These are phyloP conservation scores for Micromesistius poutassou DNA, from an alignment of 2,797 vertebrate species.

Conservation along the genomic window DNA sequence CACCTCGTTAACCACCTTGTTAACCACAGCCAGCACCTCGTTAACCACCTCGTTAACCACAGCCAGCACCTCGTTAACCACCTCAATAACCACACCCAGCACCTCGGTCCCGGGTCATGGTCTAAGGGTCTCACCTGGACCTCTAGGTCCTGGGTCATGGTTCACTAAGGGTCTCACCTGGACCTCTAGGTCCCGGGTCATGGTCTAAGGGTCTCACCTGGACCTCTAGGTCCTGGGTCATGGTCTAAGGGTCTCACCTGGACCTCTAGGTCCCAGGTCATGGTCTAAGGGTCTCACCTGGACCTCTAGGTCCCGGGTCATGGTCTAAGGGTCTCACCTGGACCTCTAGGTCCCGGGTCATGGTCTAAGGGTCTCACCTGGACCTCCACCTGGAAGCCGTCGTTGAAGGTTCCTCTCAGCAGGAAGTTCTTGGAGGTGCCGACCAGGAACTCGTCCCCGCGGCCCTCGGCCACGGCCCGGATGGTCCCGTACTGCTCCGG, in stretches of 20 bases:
- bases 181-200: too few relatives aligned
- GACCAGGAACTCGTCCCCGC: conserved; percentile 89
- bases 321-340: background rate
- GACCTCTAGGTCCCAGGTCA: too few relatives aligned
- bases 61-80: too few relatives aligned
- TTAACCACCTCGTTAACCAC: too few relatives aligned
- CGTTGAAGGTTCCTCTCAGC: conserved; percentile 91
- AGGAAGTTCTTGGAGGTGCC: conserved; percentile 95
- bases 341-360: background rate
- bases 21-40: too few relatives aligned
- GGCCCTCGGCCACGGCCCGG: conserved; percentile 92
- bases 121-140: too few relatives aligned
- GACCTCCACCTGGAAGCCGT: conserved; percentile 91
- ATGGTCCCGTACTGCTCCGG: conserved; percentile 95
- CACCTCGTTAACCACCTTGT: too few relatives aligned
- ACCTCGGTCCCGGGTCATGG: too few relatives aligned
- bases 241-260: conserved; percentile 74
- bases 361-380: conserved; percentile 74
- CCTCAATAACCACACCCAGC: too few relatives aligned
- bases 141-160: too few relatives aligned
- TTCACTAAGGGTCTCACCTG: too few relatives aligned
- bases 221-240: background rate
- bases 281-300: background rate
- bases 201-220: background rate
- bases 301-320: too few relatives aligned